Evolutionary conservation across 1,140 invertebrate genomes (phyloP).

Genomic region (Aleiodes sp.): DNA sequence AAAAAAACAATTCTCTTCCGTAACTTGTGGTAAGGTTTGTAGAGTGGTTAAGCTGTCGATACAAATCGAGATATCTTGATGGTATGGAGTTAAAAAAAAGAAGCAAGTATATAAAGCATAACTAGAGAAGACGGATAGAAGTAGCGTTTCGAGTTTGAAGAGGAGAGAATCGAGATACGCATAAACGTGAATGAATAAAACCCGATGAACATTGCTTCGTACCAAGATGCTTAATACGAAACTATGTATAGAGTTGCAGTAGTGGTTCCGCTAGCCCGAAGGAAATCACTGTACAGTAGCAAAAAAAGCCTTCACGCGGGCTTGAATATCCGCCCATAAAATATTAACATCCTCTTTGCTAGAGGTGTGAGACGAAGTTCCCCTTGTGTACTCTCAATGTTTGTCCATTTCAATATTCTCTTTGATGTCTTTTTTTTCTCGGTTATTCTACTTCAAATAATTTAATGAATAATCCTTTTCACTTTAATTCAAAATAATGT

Average conservation of each 20-base stretch:
- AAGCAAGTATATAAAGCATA: too few species aligned
- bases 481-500: too few species aligned
- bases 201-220: too few species aligned
- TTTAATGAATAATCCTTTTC: too few species aligned
- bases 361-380: not conserved
- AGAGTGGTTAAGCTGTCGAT: slow-evolving; percentile 7
- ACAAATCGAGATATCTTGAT: slow-evolving; percentile 3
- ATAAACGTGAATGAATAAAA: too few species aligned
- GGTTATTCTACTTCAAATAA: too few species aligned
- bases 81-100: not conserved
- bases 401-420: not conserved
- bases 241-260: not conserved
- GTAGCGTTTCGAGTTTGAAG: not conserved
- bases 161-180: not conserved
- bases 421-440: not conserved
- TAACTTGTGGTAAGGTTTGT: not conserved
- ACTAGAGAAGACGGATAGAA: not conserved
- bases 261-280: not conserved
- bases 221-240: too few species aligned
- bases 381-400: not conserved
- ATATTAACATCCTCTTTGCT: slow-evolving; percentile 3
- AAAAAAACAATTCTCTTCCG: not conserved
- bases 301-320: slow-evolving; percentile 1
- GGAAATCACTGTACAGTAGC: slow-evolving; percentile 4
- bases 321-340: slow-evolving; percentile 8